A percentile compares a stretch with the other conserved stretches of the same genome.
Evolutionary conservation across 92 coral and sea anemone species (phyloP).

Genomic region (Parazoanthus darwini): DNA sequence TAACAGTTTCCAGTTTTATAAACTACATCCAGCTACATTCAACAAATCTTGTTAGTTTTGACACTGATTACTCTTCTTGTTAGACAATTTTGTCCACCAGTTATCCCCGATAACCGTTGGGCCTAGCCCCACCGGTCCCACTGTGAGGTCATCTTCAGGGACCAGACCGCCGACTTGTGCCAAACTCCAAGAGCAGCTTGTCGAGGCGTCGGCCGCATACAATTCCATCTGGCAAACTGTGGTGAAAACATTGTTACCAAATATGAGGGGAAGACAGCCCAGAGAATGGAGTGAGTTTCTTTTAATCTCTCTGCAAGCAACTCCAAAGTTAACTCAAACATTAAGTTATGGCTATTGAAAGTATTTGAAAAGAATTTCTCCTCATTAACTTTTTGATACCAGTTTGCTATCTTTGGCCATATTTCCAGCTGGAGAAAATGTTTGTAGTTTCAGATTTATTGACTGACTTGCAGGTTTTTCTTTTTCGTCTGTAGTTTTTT

Average conservation of each 20-base stretch:
- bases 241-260: constrained; percentile 62
- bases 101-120: constrained; percentile 1
- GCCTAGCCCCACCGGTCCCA: neutral
- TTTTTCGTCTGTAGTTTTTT: no score
- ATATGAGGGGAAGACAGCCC: constrained; percentile 61
- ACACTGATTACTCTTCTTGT: neutral
- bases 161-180: neutral
- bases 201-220: constrained; percentile 61
- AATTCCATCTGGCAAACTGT: constrained; percentile 50
- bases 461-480: no score
- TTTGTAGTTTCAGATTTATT: no score
- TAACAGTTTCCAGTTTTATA: no score
- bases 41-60: neutral
- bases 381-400: no score
- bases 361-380: no score
- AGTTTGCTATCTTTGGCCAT: no score
- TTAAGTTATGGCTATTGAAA: neutral
- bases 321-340: neutral
- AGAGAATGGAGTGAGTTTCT: constrained; percentile 56
- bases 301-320: neutral
- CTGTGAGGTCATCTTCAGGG: neutral
- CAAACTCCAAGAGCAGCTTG: constrained; percentile 22
- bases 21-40: no score
- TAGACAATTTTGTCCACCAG: constrained; percentile 9
- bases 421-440: no score